Conservation (phyloP, 2,888 invertebrate genomes). For the Marronus borbonicus region DNA sequence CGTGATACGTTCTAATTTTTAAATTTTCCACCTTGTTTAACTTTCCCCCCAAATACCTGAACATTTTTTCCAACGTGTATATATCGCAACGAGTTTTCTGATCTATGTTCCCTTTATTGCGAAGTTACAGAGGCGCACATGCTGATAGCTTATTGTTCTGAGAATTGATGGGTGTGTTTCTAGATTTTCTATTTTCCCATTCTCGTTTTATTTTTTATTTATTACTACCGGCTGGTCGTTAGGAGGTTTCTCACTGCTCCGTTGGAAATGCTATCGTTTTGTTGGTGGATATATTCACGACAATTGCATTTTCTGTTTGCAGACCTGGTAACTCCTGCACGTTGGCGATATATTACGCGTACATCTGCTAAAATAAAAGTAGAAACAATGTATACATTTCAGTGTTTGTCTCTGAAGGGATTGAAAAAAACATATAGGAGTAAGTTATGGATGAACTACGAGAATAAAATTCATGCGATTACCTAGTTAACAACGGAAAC, state of each 20-base stretch:
- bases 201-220: constrained; percentile 28
- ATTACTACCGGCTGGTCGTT: constrained; percentile 35
- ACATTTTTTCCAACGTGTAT: constrained; percentile 51
- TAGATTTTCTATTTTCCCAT: constrained; percentile 22
- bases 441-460: too few species aligned
- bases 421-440: too few species aligned
- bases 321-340: constrained; percentile 1
- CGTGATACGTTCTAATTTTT: too few species aligned
- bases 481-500: too few species aligned
- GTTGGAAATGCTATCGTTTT: constrained; percentile 27
- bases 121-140: constrained; percentile 40
- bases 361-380: constrained; percentile 11
- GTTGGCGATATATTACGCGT: not conserved
- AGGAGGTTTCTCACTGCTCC: constrained; percentile 35
- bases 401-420: too few species aligned
- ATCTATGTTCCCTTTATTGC: constrained; percentile 52
- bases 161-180: constrained; percentile 32
- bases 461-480: too few species aligned
- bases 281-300: not conserved
- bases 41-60: too few species aligned
- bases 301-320: constrained; percentile 31
- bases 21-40: too few species aligned
- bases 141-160: constrained; percentile 42
- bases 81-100: constrained; percentile 53
- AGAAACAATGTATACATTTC: not conserved